phyloP scores from a whole-genome alignment of 2,888 invertebrate species.

The Neocrepidodera transversa region DNA sequence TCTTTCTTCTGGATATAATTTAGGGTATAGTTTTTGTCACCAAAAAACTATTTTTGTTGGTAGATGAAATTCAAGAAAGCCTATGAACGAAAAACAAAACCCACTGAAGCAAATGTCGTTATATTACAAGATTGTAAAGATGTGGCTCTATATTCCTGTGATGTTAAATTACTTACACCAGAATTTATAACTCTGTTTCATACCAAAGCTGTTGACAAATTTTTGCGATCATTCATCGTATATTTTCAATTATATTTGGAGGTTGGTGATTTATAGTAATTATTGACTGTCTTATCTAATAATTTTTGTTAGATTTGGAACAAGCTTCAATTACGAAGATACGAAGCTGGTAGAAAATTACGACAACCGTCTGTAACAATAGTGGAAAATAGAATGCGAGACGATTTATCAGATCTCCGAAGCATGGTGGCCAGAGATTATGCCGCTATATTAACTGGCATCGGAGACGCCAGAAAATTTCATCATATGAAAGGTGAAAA shows the following conservation, averaged over 20 bases:
- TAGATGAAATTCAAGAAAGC: constrained; percentile 67
- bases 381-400: constrained; percentile 62
- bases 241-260: constrained; percentile 71
- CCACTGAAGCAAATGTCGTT: constrained; percentile 65
- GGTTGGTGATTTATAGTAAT: constrained; percentile 55
- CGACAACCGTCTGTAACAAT: constrained; percentile 63
- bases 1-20: too few relatives aligned
- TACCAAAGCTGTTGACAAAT: constrained; percentile 66
- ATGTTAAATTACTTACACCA: constrained; percentile 63
- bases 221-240: constrained; percentile 68
- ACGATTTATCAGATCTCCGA: constrained; percentile 67
- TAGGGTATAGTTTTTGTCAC: too few relatives aligned
- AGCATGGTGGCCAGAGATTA: constrained; percentile 69
- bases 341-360: constrained; percentile 64
- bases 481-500: constrained; percentile 70
- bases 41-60: too few relatives aligned
- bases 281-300: too few relatives aligned
- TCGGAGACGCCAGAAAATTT: constrained; percentile 63
- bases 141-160: constrained; percentile 66
- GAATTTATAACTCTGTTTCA: constrained; percentile 69
- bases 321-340: constrained; percentile 63
- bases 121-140: constrained; percentile 70
- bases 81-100: constrained; percentile 66
- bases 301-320: constrained; percentile 62
- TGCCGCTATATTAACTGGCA: constrained; percentile 66